Conservation (phyloP, 1,140 invertebrate species). For the Penaeus chinensis region DNA sequence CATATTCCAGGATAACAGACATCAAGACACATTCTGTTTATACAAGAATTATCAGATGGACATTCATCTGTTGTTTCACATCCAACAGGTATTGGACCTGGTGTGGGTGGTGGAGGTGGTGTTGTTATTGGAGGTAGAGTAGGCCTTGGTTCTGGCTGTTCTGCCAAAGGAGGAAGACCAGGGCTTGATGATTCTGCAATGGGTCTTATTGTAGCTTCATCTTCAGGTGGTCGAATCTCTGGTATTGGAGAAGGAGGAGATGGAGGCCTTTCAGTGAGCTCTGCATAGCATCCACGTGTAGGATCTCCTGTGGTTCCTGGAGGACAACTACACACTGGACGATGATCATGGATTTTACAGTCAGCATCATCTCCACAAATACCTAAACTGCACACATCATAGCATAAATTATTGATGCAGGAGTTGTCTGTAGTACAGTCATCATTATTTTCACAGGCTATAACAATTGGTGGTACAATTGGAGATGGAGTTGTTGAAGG, state of each 20-base stretch:
- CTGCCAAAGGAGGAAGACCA: conserved; percentile 18
- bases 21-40: conserved; percentile 66
- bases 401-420: conserved; percentile 76
- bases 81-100: conserved; percentile 55
- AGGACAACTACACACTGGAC: conserved; percentile 66
- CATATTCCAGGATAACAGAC: conserved; percentile 64
- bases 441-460: conserved; percentile 61
- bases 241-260: conserved; percentile 9
- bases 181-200: conserved; percentile 15
- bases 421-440: conserved; percentile 80
- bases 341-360: conserved; percentile 70
- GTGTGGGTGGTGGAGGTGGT: conserved; percentile 37
- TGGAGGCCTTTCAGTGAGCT: conserved; percentile 23
- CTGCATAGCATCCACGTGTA: conserved; percentile 24
- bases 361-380: conserved; percentile 82
- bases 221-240: not conserved
- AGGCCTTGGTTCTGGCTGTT: conserved; percentile 17
- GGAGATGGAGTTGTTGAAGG: conserved; percentile 66
- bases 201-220: not conserved
- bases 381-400: conserved; percentile 77
- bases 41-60: conserved; percentile 65
- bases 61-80: conserved; percentile 66
- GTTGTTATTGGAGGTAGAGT: not conserved
- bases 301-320: conserved; percentile 67
- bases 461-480: conserved; percentile 69